Evolutionary conservation across 2,888 invertebrate species (phyloP), one percentile per base, ranked within the genome.

Genomic region (Mythimna ferrago): DNA sequence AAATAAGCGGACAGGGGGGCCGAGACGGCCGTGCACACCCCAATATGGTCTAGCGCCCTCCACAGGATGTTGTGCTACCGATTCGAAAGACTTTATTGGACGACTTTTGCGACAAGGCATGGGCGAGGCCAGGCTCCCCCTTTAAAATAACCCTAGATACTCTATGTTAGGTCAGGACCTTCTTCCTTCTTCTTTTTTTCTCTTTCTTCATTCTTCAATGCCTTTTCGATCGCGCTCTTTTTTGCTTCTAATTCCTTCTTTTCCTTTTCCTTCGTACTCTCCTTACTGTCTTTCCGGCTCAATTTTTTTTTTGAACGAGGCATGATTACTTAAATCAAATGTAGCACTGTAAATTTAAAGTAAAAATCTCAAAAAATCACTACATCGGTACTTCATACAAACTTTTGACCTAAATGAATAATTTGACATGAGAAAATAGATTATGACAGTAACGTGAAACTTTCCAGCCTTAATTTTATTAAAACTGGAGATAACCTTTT

Each of bases 331-430:
- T 60, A 56, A 51, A 4, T 48, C 61, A 57, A 60, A 66, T 54
- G n/a, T 44, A 35, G 0, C 60, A 86, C 88, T 73, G 63, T 6
- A 48, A 85, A 87, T 86, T 88, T 88, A 66, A 71, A 71, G 2
- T 67, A 58, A 48, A 51, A 11, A 1, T 60, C 7, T 32, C 61
- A 56, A 71, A 79, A 75, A 69, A 32, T 26, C 21, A 68, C 60
- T 61, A 57, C 35, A 65, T 32, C 48, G 61, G 61, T 38, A n/a
- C 76, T 68, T 64, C 38, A 54, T 56, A 10, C 56, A 16, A 16
- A 54, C 66, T 1, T 58, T 41, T 54, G 72, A 76, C 63, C 26
- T n/a, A n/a, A 48, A 48, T 51, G 14, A 16, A 7, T 19, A 14
- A 5, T 58, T 41, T 54, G 72, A 80, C 66, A 14, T 53, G 35